Evolutionary conservation across 2,797 vertebrate genomes (phyloP), one percentile per base, ranked within the genome.

Genomic region (Fratercula arctica): DNA sequence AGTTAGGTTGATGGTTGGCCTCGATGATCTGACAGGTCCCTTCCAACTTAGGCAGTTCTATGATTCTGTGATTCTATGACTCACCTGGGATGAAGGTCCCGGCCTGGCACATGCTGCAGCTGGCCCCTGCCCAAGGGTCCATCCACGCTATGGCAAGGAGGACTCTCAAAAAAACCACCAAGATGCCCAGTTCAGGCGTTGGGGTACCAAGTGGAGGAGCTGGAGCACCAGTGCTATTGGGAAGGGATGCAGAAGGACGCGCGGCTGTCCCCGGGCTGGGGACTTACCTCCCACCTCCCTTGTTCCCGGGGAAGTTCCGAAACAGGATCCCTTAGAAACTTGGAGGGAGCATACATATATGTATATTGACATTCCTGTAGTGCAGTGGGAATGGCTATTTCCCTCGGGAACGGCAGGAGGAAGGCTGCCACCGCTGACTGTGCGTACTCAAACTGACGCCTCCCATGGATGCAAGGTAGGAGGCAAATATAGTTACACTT

Each of bases 131-230:
- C 45, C 60, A 26, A 60, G 29, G 21, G 29, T 64, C 29, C 51
- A 11, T n/a, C 39, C 45, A 14, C 0, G 0, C 11, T 17, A 8
- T 16, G 56, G 20, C 33, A 23, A 43, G 39, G 63, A 86, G 14
- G 33, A 41, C 10, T 33, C 51, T 16, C 46, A 39, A 26, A 64
- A 46, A 4, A 35, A 35, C 35, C 56, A 37, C 8, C 26, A 10
- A 20, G 53, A 29, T 9, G 46, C 21, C 26, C 24, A 3, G 35
- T 56, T 37, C 1, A 3, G 43, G 35, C 1, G 1, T 13, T 0
- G 0, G 17, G 21, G 33, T 57, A 48, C 16, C 6, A 28, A 54
- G n/a, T 1, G 1, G 46, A 74, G 68, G 29, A 74, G 60, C n/a
- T 51, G 89, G 31, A 61, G 33, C 83, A 57, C 31, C 29, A 6